Conservation (phyloP, 2,113 vertebrate species). For the Ctenodactylus gundi region DNA sequence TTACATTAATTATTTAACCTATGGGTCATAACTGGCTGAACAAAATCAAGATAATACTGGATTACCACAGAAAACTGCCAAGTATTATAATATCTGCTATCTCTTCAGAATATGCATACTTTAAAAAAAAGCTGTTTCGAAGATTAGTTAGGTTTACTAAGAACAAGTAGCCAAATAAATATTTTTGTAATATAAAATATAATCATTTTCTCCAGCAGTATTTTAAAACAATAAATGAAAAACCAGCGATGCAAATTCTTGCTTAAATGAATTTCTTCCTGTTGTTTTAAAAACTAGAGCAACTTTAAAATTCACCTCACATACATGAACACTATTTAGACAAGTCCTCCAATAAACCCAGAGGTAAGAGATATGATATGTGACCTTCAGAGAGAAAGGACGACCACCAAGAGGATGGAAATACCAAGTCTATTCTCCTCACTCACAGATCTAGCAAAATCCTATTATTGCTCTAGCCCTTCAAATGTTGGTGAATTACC, state of each 20-base stretch:
- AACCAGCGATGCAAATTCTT: constrained; percentile 14
- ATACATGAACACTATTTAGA: background rate
- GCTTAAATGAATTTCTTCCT: constrained; percentile 17
- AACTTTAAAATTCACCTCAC: constrained; percentile 31
- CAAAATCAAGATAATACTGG: constrained; percentile 6
- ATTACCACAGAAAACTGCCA: background rate
- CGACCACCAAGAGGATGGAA: background rate
- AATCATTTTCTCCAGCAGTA: background rate
- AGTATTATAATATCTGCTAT: background rate
- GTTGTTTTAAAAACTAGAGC: background rate
- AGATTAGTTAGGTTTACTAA: background rate
- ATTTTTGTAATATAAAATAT: constrained; percentile 6
- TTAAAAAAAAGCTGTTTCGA: constrained; percentile 11
- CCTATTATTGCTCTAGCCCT: background rate
- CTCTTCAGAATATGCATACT: background rate
- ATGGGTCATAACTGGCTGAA: background rate
- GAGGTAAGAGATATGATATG: background rate
- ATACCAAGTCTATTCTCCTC: background rate
- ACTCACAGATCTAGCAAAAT: background rate
- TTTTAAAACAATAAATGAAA: constrained; percentile 37
- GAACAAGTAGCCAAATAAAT: background rate
- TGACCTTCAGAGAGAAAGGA: fast-evolving
- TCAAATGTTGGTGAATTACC: background rate
- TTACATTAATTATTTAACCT: constrained; percentile 1
- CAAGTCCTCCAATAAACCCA: background rate